These are phyloP conservation scores for Cantharis rustica DNA, from an alignment of 2,888 invertebrate genomes.

Conservation along the genomic window DNA sequence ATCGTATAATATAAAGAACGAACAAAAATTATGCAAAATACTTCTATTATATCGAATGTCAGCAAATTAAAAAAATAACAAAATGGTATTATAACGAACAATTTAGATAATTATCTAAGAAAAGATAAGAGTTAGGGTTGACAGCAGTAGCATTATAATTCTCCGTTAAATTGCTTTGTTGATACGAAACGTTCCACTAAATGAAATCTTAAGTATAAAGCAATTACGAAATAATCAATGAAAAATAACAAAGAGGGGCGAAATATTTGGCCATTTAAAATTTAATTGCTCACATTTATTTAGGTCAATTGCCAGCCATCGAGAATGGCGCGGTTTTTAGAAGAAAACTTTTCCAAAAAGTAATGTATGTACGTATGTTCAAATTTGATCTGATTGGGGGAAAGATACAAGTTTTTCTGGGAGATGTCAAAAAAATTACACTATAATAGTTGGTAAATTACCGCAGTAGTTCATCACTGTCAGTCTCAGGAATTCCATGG, in stretches of 20 bases:
- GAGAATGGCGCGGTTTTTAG: neutral
- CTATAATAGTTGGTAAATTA: slow-evolving; percentile 13
- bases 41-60: neutral
- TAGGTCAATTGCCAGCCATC: neutral
- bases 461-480: slow-evolving; percentile 11
- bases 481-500: slow-evolving; percentile 6
- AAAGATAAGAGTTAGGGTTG: slow-evolving; percentile 4
- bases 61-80: neutral
- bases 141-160: slow-evolving; percentile 2
- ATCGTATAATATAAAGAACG: too few relatives aligned
- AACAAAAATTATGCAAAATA: neutral
- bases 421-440: slow-evolving; percentile 10
- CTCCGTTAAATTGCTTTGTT: slow-evolving; percentile 12
- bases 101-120: neutral
- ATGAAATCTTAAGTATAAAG: slow-evolving; percentile 9
- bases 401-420: neutral
- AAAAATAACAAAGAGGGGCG: neutral
- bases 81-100: neutral
- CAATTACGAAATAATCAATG: slow-evolving; percentile 6
- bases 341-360: neutral
- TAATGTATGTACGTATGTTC: neutral
- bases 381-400: neutral
- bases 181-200: slow-evolving; percentile 5
- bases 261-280: neutral
- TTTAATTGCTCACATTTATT: neutral